Evolutionary conservation across 1,140 invertebrate genomes (phyloP).

Genomic region (Pseudomyrmex sp.): DNA sequence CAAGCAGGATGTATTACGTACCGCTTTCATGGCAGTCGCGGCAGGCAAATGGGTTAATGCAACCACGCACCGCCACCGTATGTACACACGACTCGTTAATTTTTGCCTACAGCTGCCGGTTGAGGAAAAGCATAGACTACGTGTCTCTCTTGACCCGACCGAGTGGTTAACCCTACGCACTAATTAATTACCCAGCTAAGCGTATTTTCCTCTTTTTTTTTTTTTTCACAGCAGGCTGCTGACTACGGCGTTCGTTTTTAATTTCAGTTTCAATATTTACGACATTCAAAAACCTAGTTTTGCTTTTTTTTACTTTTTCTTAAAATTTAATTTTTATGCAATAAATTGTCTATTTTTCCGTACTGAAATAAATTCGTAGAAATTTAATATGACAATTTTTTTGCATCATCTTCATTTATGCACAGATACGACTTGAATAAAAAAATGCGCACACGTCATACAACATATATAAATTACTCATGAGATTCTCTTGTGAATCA

Average conservation of each 20-base stretch:
- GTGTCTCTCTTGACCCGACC: constrained; percentile 54
- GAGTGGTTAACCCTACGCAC: constrained; percentile 67
- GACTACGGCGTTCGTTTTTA: background rate
- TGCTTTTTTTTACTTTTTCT: background rate
- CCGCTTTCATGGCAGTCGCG: constrained; percentile 55
- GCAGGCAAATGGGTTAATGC: constrained; percentile 71
- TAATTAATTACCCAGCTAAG: constrained; percentile 69
- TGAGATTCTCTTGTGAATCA: constrained; percentile 9
- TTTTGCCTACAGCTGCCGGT: constrained; percentile 56
- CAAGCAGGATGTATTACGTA: constrained; percentile 59
- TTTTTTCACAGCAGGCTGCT: constrained; percentile 37
- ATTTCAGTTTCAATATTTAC: background rate
- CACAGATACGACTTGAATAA: constrained; percentile 33
- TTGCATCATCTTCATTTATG: background rate
- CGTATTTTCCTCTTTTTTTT: constrained; percentile 58
- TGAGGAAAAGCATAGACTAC: constrained; percentile 57
- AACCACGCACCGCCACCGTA: constrained; percentile 58
- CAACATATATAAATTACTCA: constrained; percentile 15
- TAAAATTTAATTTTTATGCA: background rate
- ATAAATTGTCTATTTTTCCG: background rate
- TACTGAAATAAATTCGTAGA: background rate
- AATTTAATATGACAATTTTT: background rate
- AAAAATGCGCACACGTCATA: constrained; percentile 1
- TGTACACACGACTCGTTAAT: constrained; percentile 58
- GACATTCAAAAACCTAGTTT: background rate